Base-by-base conservation (phyloP, 2,797 vertebrate species). In the Vultur gryphus region DNA sequence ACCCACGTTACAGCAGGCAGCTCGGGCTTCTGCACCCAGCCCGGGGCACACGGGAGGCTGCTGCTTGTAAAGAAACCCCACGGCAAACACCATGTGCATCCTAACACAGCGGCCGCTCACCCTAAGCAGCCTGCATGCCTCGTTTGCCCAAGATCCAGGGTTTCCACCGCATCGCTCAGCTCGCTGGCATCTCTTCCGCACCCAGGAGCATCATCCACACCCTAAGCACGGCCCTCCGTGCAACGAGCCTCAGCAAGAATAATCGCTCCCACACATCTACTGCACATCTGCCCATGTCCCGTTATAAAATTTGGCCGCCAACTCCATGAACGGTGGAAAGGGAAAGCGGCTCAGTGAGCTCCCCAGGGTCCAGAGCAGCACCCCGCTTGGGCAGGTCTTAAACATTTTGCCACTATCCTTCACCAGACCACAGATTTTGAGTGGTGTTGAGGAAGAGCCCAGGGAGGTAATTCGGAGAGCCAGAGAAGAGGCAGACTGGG, bases 131-230 rank as follows among this genome's bases (percentile, higher is more conserved):
- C 35, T 6, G 31, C 39, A 11, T 1, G 20, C 37, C 57, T 52
- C 1, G 0, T 29, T 39, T 59, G 35, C 39, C 77, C 64, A 6
- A 43, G 11, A 65, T 23, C 20, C 65, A 39, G 55, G 46, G 49
- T 3, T 84, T 61, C 37, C 24, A 18, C 39, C 0, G 0, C 2
- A 2, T 13, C 8, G 0, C 11, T 25, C 16, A 59, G 33, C 48
- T 67, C 3, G 0, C 57, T 55, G 77, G 46, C 51, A 65, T 8
- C 72, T 54, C 84, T 28, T 37, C 54, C 59, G 28, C 58, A 41
- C 7, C n/a, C 51, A 17, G 29, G 23, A 17, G 26, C 65, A 77
- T 20, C 54, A 13, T 6, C 19, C 3, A 1, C 26, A 37, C 9
- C 46, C 64, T 4, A 13, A 43, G 24, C n/a, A 21, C 5, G 8